Base-by-base conservation (phyloP, 2,888 invertebrate species). In the Leucoma salicis region DNA sequence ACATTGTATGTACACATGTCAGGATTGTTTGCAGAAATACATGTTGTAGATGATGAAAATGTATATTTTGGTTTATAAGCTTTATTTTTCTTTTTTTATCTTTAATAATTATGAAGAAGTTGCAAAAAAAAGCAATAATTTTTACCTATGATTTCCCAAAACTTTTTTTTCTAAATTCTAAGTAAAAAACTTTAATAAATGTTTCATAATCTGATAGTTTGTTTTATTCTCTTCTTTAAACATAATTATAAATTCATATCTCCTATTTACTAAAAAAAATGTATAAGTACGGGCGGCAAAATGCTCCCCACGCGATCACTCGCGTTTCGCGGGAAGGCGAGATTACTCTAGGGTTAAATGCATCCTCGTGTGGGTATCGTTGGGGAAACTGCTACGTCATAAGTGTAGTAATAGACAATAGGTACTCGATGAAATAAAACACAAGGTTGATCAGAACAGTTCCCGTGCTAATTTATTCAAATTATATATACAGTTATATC, bases 391-490 rank as follows among this genome's bases (percentile, higher is more conserved):
- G 16, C 16, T 16, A 16, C 16, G 6, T 16, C 16, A 16, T 16
- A n/a, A n/a, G n/a, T n/a, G n/a, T n/a, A n/a, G n/a, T n/a, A n/a
- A n/a, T 21, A 1, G 21, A 21, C 21, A 16, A 16, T 21, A 27
- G 7, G n/a, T 11, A 27, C 4, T 8, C 4, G 3, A 31, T 37
- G 31, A 64, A 72, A 71, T 71, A 61, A 74, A 75, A 77, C 63
- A 57, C 57, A 55, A 52, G 40, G 39, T 52, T 70, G 71, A 68
- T 74, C 74, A 78, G 76, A 82, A 82, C 82, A 82, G 82, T 78
- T 79, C 74, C 68, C 66, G 74, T 80, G 77, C 76, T 78, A 74
- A 69, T 82, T 82, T 83, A 79, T 84, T 86, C 68, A 73, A 78
- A 76, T 68, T 68, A 70, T 83, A n/a, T n/a, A 75, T 86, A 86